These are phyloP conservation scores for Anguilla anguilla DNA, from an alignment of 2,797 vertebrate species.

Conservation along the genomic window DNA sequence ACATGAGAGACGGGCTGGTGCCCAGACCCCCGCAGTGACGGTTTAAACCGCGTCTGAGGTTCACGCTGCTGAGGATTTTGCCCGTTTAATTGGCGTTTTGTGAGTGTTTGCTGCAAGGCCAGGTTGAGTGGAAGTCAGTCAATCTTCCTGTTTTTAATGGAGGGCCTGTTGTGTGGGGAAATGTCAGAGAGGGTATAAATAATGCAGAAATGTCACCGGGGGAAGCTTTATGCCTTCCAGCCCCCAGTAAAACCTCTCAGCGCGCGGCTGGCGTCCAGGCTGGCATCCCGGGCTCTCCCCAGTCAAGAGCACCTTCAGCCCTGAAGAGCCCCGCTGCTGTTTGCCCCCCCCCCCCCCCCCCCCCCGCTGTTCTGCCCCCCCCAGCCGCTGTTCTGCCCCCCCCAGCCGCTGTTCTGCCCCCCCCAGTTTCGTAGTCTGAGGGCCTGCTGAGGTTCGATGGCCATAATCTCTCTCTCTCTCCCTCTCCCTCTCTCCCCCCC, in stretches of 20 bases:
- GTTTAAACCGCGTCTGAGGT: neutral
- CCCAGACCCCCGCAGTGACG: no score
- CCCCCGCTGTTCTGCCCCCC: neutral
- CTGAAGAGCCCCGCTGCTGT: conserved; percentile 32
- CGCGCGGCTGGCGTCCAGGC: neutral
- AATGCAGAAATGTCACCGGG: conserved; percentile 71
- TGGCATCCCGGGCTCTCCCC: conserved; percentile 17
- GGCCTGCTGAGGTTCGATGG: no score
- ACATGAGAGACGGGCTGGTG: no score
- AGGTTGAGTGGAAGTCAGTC: conserved; percentile 46
- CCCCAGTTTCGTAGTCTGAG: no score
- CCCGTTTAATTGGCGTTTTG: neutral
- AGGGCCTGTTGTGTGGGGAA: conserved; percentile 61
- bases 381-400: no score
- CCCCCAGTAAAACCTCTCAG: conserved; percentile 33
- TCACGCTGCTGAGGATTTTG: no score
- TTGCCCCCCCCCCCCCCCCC: neutral
- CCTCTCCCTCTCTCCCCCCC: no score
- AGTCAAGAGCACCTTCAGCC: conserved; percentile 44
- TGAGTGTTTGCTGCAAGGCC: conserved; percentile 30
- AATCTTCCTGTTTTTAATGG: conserved; percentile 55
- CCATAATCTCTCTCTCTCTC: no score
- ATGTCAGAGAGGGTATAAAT: conserved; percentile 77
- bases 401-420: no score
- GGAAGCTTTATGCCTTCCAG: conserved; percentile 46